Conservation (phyloP, 1,140 invertebrate genomes). For the Cyclargus thomasi region DNA sequence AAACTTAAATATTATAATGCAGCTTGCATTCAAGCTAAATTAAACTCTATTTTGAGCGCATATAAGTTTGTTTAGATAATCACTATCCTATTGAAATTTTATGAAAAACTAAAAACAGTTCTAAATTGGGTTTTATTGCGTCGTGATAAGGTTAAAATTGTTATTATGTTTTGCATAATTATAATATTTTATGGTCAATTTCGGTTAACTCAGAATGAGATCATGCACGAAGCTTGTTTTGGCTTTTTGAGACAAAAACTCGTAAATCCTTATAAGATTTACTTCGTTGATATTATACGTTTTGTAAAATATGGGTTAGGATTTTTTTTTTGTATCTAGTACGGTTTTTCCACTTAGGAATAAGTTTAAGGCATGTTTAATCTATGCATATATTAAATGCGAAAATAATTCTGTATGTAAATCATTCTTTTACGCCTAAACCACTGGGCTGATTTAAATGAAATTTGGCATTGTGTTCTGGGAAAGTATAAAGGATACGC, state of each 20-base stretch:
- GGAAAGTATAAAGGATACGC: too few relatives aligned
- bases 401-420: too few relatives aligned
- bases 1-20: not conserved
- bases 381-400: too few relatives aligned
- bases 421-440: too few relatives aligned
- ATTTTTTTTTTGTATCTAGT: not conserved
- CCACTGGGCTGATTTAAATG: too few relatives aligned
- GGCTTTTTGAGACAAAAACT: constrained; percentile 1
- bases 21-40: not conserved
- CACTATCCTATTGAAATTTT: not conserved
- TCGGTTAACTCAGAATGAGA: not conserved
- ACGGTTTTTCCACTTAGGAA: too few relatives aligned
- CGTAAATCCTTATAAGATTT: constrained; percentile 1
- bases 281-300: not conserved
- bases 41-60: not conserved
- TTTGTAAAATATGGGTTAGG: not conserved
- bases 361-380: too few relatives aligned
- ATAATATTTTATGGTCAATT: constrained; percentile 4
- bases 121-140: not conserved
- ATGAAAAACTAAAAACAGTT: not conserved
- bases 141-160: not conserved
- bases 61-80: not conserved
- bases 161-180: not conserved
- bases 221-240: not conserved
- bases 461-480: too few relatives aligned